Evolutionary conservation across 2,113 vertebrate genomes (phyloP).

Genomic region (Turnix velox): DNA sequence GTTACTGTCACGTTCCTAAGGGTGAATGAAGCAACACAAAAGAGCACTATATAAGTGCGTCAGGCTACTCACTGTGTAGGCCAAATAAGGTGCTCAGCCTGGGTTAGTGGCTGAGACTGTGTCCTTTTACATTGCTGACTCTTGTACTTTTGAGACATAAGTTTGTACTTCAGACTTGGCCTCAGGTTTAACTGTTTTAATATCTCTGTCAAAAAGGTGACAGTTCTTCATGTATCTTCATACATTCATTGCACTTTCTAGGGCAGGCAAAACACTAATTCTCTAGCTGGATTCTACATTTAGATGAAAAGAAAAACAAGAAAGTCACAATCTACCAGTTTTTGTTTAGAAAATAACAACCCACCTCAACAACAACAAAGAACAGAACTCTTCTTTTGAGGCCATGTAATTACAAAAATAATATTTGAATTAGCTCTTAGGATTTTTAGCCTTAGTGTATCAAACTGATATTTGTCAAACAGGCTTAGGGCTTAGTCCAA

Average conservation of each 20-base stretch:
- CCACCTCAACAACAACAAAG: neutral
- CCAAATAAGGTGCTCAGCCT: neutral
- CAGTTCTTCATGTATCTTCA: neutral
- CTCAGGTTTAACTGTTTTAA: slow-evolving; percentile 13
- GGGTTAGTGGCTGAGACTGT: neutral
- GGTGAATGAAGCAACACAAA: neutral
- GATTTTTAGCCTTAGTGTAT: neutral
- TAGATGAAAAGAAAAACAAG: neutral
- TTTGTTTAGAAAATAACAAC: neutral
- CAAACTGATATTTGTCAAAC: slow-evolving; percentile 5
- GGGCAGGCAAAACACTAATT: slow-evolving; percentile 5
- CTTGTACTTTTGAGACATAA: neutral
- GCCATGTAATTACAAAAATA: neutral
- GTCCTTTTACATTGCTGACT: neutral
- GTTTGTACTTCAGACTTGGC: neutral
- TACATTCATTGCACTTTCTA: neutral
- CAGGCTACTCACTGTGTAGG: neutral
- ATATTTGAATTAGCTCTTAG: neutral
- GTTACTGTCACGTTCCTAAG: neutral
- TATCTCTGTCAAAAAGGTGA: slow-evolving; percentile 3
- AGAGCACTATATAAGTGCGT: neutral
- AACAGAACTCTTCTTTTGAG: neutral
- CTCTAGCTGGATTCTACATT: neutral
- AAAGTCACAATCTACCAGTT: neutral
- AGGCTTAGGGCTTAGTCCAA: neutral